Evolutionary conservation across 2,797 vertebrate species (phyloP).

Genomic region (Neopelma chrysocephalum): DNA sequence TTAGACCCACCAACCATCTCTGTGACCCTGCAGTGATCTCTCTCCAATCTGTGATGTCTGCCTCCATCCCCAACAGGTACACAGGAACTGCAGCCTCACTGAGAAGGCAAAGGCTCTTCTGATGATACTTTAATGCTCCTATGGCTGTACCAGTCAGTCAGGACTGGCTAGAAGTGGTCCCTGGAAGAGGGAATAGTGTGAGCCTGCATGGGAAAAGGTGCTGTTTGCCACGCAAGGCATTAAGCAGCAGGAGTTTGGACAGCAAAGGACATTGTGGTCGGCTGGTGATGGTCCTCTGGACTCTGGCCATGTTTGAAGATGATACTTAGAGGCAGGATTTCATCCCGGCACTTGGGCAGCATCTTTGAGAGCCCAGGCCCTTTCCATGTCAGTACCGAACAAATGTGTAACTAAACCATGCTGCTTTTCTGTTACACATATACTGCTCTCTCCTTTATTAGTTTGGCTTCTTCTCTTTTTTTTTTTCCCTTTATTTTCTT

Average conservation of each 20-base stretch:
- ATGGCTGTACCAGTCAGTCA: neutral
- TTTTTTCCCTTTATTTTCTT: neutral
- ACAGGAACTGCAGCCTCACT: neutral
- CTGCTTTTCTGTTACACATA: neutral
- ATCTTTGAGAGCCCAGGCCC: neutral
- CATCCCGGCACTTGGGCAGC: neutral
- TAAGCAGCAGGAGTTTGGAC: fast-evolving
- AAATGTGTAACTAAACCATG: neutral
- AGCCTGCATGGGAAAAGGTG: fast-evolving
- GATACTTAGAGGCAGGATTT: neutral
- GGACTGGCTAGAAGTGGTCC: neutral
- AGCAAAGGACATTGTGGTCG: neutral
- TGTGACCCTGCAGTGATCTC: fast-evolving
- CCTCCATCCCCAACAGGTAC: neutral
- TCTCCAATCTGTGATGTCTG: neutral
- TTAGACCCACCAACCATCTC: neutral
- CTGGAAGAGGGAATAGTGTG: neutral
- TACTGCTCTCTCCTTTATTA: neutral
- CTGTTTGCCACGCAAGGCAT: neutral
- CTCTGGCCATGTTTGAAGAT: neutral
- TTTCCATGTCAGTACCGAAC: neutral
- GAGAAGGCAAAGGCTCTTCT: neutral
- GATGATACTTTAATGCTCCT: neutral
- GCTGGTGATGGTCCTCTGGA: fast-evolving
- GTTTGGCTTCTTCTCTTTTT: neutral